These are phyloP conservation scores for Cyrtonyx montezumae DNA, from an alignment of 2,113 vertebrate species.

Conservation along the genomic window DNA sequence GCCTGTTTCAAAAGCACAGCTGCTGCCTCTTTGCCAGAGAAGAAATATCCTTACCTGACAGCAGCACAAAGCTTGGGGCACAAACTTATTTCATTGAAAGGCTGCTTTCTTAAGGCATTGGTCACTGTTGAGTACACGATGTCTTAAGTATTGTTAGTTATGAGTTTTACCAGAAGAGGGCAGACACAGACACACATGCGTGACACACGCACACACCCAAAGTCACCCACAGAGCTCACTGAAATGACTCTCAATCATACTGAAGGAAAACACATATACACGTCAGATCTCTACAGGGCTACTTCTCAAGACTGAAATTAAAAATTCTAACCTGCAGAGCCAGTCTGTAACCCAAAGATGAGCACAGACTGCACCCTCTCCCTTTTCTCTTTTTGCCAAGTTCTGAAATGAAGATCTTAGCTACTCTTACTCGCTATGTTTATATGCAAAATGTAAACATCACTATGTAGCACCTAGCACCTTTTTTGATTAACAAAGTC, in stretches of 20 bases:
- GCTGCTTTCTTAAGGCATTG: too few species aligned
- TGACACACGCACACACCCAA: too few species aligned
- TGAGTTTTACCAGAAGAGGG: too few species aligned
- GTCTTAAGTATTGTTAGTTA: too few species aligned
- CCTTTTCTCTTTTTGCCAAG: neutral
- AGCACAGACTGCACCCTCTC: neutral
- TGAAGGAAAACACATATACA: neutral
- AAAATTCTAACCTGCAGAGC: neutral
- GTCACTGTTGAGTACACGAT: too few species aligned
- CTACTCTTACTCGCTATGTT: neutral
- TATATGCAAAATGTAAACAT: slow-evolving; percentile 14
- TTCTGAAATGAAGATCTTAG: slow-evolving; percentile 3
- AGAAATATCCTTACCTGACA: too few species aligned
- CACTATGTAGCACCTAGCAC: neutral
- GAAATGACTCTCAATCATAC: neutral
- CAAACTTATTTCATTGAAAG: too few species aligned
- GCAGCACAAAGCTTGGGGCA: too few species aligned
- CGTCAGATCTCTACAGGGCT: neutral
- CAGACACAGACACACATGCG: too few species aligned
- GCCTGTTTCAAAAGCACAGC: too few species aligned
- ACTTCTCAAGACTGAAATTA: neutral
- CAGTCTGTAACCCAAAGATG: neutral
- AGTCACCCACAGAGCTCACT: neutral
- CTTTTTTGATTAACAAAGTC: neutral
- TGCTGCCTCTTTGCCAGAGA: too few species aligned